A percentile compares a stretch with the other conserved stretches of the same genome.
Conservation (phyloP, 2,888 invertebrate species). For the Arenicola marina region DNA sequence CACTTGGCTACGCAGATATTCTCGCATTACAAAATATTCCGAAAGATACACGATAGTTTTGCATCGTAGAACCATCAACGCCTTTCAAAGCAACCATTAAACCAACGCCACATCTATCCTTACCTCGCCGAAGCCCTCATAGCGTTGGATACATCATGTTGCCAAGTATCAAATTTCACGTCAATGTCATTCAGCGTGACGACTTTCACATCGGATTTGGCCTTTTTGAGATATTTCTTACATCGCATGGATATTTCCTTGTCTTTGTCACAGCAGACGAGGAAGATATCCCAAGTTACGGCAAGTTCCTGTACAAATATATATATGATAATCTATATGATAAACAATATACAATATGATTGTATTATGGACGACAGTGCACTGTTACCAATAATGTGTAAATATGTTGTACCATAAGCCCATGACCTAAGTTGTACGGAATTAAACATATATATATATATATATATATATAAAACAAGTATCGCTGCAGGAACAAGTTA, state of each 20-base stretch:
- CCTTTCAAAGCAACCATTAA: too few species aligned
- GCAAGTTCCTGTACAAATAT: conserved; percentile 10
- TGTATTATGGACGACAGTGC: not conserved
- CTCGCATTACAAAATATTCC: too few species aligned
- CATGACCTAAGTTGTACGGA: too few species aligned
- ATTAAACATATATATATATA: too few species aligned
- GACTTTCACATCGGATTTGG: conserved; percentile 1
- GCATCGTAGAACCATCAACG: too few species aligned
- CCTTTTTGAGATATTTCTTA: not conserved
- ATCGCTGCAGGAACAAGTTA: too few species aligned
- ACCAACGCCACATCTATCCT: not conserved
- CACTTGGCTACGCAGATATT: too few species aligned
- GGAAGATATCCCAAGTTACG: conserved; percentile 13
- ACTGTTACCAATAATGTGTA: not conserved
- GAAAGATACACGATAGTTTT: too few species aligned
- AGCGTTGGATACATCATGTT: conserved; percentile 15
- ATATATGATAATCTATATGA: not conserved
- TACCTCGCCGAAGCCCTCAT: conserved; percentile 7
- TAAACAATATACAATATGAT: not conserved
- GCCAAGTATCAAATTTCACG: conserved; percentile 15
- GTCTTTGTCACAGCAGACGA: conserved; percentile 11
- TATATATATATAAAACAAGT: too few species aligned
- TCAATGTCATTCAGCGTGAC: conserved; percentile 5
- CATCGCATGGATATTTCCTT: not conserved
- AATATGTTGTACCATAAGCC: too few species aligned